Evolutionary conservation across 1,140 invertebrate species (phyloP).

Genomic region (Archivesica marissinica): DNA sequence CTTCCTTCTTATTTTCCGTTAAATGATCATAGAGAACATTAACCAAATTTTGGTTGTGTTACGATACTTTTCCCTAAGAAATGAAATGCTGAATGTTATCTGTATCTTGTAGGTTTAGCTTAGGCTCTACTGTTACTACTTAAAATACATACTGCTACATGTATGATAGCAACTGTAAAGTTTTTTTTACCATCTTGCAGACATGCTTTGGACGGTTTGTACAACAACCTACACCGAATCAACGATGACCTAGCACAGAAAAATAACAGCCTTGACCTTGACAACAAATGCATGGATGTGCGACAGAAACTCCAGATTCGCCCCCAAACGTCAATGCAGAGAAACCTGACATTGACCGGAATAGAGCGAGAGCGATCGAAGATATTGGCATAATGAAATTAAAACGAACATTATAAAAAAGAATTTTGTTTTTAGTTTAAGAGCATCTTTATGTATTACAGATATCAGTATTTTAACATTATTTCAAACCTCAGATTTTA

Average conservation of each 20-base stretch:
- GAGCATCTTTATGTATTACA: constrained; percentile 32
- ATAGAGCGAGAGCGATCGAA: constrained; percentile 79
- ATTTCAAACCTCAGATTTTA: neutral
- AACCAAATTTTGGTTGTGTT: too few relatives aligned
- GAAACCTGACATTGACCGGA: constrained; percentile 82
- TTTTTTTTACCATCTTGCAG: constrained; percentile 73
- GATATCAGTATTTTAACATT: constrained; percentile 7
- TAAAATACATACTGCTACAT: too few relatives aligned
- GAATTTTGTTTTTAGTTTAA: neutral
- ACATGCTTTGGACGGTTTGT: constrained; percentile 83
- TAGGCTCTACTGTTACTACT: too few relatives aligned
- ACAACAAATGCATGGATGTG: constrained; percentile 82
- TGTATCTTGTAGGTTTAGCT: too few relatives aligned
- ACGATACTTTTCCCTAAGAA: too few relatives aligned
- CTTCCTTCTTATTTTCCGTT: too few relatives aligned
- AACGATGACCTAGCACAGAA: constrained; percentile 84
- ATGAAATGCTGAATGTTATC: too few relatives aligned
- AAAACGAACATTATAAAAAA: neutral
- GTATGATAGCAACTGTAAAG: too few relatives aligned
- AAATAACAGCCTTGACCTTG: constrained; percentile 83
- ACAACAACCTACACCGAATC: constrained; percentile 83
- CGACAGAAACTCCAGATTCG: constrained; percentile 80
- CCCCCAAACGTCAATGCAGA: constrained; percentile 78
- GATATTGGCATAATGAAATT: constrained; percentile 77
- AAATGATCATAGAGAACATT: too few relatives aligned